Evolutionary conservation across 2,797 vertebrate species (phyloP).

Genomic region (Valencia hispanica): DNA sequence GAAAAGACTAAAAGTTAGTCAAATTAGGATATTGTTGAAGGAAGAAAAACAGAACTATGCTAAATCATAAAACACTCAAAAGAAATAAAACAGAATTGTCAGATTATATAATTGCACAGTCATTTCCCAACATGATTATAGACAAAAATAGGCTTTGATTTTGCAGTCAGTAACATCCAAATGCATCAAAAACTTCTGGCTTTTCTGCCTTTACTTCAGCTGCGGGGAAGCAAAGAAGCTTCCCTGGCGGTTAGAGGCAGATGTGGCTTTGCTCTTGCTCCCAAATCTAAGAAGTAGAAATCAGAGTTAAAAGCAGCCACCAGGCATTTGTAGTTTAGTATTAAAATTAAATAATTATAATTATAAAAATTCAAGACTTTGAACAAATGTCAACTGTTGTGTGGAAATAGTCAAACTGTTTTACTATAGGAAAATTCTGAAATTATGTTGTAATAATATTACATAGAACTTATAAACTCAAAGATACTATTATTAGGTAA

Average conservation of each 20-base stretch:
- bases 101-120: conserved; percentile 53
- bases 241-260: conserved; percentile 78
- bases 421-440: not conserved
- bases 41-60: not conserved
- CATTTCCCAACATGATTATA: conserved; percentile 47
- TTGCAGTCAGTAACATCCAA: conserved; percentile 29
- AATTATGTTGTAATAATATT: not conserved
- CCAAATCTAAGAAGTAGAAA: conserved; percentile 80
- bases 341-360: not conserved
- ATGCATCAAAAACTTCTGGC: not conserved
- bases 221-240: conserved; percentile 91
- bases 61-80: conserved; percentile 17
- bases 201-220: conserved; percentile 79
- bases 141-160: conserved; percentile 27
- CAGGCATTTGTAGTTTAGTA: not conserved
- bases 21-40: not conserved
- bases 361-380: not conserved
- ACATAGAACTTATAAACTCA: not conserved
- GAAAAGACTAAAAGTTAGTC: conserved; percentile 9
- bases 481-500: not conserved
- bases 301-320: not conserved
- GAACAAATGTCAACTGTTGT: not conserved
- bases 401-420: not conserved
- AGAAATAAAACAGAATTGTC: not conserved
- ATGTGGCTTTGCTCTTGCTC: conserved; percentile 87